Evolutionary conservation across 2,888 invertebrate species (phyloP).

Genomic region (Drosophila mimetica): DNA sequence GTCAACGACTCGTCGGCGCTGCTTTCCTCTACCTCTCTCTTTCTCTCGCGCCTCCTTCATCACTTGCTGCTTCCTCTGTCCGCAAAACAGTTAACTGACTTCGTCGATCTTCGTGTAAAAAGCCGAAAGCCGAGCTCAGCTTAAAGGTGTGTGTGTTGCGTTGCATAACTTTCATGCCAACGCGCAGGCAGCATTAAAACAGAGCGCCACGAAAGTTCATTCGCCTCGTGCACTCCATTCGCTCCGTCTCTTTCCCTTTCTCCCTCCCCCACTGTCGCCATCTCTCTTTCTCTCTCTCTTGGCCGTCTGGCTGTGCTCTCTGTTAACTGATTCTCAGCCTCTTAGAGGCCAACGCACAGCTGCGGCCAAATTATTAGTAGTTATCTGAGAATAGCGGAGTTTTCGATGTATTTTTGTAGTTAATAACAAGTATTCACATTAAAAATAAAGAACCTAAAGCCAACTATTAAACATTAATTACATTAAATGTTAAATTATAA

Average conservation of each 20-base stretch:
- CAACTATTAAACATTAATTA: too few relatives aligned
- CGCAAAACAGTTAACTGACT: constrained; percentile 75
- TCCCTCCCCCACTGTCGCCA: constrained; percentile 13
- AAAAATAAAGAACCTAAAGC: background rate
- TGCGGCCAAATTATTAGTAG: background rate
- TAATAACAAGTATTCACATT: background rate
- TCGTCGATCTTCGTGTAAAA: constrained; percentile 40
- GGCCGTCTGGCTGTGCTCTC: constrained; percentile 59
- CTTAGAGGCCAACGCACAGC: constrained; percentile 36
- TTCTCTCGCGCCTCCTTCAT: constrained; percentile 8
- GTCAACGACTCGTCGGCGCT: constrained; percentile 65
- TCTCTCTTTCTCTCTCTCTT: constrained; percentile 16
- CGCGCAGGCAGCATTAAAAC: constrained; percentile 57
- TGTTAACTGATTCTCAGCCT: constrained; percentile 51
- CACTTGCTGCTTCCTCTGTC: constrained; percentile 38
- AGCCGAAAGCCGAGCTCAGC: constrained; percentile 66
- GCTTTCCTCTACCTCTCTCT: constrained; percentile 42
- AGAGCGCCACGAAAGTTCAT: constrained; percentile 78
- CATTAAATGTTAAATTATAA: too few relatives aligned
- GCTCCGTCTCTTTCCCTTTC: constrained; percentile 24
- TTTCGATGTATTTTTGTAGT: background rate
- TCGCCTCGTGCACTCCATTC: constrained; percentile 84
- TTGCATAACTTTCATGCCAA: constrained; percentile 83
- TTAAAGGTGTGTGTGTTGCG: constrained; percentile 58
- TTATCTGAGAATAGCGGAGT: background rate